These are phyloP conservation scores for Myotis findleyi DNA, from an alignment of 2,797 vertebrate species.

Conservation along the genomic window DNA sequence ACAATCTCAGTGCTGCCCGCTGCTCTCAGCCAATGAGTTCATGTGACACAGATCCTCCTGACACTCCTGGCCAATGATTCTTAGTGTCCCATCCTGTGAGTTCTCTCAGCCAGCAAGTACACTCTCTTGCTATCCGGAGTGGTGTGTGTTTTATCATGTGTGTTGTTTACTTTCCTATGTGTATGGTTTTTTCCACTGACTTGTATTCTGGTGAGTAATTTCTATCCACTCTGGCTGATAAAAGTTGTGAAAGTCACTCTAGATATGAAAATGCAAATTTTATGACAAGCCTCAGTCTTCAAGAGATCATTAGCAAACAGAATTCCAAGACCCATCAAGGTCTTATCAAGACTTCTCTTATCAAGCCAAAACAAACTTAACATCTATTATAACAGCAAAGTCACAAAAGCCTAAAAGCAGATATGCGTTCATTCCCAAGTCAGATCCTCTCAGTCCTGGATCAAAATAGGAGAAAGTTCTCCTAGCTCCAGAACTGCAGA, in stretches of 20 bases:
- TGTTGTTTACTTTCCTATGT: background rate
- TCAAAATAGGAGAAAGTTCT: slow-evolving; percentile 23
- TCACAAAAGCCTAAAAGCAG: background rate
- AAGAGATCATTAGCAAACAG: slow-evolving; percentile 6
- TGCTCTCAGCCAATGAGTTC: background rate
- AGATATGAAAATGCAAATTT: slow-evolving; percentile 24
- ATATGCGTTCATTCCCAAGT: slow-evolving; percentile 9
- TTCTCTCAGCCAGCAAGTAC: background rate
- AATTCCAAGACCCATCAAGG: background rate
- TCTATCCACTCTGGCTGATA: background rate
- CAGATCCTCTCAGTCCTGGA: background rate
- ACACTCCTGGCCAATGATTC: background rate
- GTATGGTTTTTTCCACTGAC: background rate
- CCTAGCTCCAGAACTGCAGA: background rate
- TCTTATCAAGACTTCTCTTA: slow-evolving; percentile 2
- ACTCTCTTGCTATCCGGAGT: background rate
- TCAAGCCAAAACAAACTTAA: background rate
- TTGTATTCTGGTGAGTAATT: background rate
- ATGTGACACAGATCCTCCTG: background rate
- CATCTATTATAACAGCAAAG: slow-evolving; percentile 19
- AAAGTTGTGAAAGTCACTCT: slow-evolving; percentile 10
- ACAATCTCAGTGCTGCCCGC: background rate
- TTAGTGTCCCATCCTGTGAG: no score
- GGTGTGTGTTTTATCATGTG: background rate
- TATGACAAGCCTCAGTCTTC: background rate